These are phyloP conservation scores for Nesidiocoris tenuis DNA, from an alignment of 2,888 invertebrate genomes.

Conservation along the genomic window DNA sequence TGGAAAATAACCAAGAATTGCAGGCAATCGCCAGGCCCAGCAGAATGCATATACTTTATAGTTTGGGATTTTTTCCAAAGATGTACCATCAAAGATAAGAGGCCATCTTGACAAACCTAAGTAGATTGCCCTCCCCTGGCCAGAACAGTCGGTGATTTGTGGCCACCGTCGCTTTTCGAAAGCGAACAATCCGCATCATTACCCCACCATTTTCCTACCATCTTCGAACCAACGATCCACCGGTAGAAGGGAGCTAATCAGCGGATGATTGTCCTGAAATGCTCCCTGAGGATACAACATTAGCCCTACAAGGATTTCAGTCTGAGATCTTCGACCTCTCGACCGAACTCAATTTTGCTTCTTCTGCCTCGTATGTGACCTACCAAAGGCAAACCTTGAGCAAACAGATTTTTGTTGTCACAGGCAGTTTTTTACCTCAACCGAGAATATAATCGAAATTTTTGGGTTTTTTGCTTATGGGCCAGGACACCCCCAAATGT, in stretches of 20 bases:
- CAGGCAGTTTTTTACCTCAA: no score
- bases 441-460: no score
- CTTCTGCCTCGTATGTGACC: no score
- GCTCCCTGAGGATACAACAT: slow-evolving; percentile 3
- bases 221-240: not conserved
- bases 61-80: no score
- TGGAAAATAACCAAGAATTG: no score
- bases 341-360: not conserved
- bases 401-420: no score
- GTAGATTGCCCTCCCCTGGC: not conserved
- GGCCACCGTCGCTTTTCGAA: slow-evolving; percentile 19
- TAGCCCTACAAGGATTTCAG: not conserved
- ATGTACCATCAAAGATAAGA: not conserved
- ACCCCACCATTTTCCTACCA: slow-evolving; percentile 3
- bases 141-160: slow-evolving; percentile 39
- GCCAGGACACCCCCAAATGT: no score
- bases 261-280: slow-evolving; percentile 39
- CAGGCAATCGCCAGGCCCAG: no score
- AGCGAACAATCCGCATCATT: slow-evolving; percentile 37
- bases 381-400: no score
- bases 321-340: not conserved
- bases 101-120: not conserved
- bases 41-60: no score
- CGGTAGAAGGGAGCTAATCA: slow-evolving; percentile 23
- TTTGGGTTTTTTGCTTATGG: no score